These are phyloP conservation scores for Chroicocephalus ridibundus DNA, from an alignment of 2,113 vertebrate species.

Conservation along the genomic window DNA sequence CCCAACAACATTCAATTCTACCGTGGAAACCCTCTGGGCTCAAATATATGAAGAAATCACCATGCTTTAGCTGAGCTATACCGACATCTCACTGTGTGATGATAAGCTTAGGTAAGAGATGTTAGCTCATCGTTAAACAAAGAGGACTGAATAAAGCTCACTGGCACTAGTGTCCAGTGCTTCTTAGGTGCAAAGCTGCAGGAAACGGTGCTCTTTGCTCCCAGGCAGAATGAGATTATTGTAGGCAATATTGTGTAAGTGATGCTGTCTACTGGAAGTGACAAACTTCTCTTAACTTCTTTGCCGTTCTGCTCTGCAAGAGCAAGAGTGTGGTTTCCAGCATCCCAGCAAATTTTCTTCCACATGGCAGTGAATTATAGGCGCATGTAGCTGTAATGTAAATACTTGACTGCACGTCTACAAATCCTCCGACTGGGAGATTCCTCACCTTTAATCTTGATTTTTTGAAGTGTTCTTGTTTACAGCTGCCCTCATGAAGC, in stretches of 20 bases:
- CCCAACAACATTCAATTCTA: background rate
- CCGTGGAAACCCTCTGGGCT: background rate
- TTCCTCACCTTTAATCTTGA: background rate
- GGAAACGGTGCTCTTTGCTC: background rate
- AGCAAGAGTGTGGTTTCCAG: background rate
- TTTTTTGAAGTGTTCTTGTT: background rate
- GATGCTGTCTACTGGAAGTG: background rate
- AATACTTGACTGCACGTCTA: background rate
- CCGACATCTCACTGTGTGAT: accelerated
- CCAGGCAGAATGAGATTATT: background rate
- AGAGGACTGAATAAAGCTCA: background rate
- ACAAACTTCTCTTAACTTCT: background rate
- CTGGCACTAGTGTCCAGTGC: background rate
- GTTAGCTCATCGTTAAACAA: background rate
- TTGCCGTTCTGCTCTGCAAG: background rate
- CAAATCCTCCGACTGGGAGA: background rate
- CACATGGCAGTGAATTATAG: background rate
- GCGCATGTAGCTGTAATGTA: background rate
- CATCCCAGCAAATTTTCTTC: background rate
- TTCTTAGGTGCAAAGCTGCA: background rate
- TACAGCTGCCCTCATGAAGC: background rate
- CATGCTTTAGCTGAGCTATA: background rate
- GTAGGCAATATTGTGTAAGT: background rate
- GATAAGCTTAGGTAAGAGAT: background rate
- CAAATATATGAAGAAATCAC: background rate